A percentile compares a stretch with the other conserved stretches of the same genome.
Conservation (phyloP, 2,888 invertebrate species). For the Liodrosophila aerea region DNA sequence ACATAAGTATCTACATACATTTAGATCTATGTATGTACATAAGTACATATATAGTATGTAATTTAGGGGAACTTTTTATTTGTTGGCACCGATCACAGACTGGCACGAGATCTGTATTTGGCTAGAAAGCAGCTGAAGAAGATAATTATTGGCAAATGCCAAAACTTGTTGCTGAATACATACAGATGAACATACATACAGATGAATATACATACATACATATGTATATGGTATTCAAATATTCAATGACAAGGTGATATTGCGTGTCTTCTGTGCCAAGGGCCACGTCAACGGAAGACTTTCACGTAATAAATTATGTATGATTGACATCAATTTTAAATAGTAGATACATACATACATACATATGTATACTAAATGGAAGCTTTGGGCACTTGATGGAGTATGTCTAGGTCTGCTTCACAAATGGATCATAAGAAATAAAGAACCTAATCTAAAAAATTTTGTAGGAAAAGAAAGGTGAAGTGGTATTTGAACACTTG, state of each 20-base stretch:
- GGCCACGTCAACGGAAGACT: slow-evolving; percentile 43
- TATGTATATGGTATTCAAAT: slow-evolving; percentile 16
- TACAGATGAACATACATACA: too few relatives aligned
- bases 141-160: slow-evolving; percentile 26
- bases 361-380: neutral
- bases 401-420: too few relatives aligned
- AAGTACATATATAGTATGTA: neutral
- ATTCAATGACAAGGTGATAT: slow-evolving; percentile 41
- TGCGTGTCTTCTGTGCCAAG: slow-evolving; percentile 36
- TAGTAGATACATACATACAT: neutral
- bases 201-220: too few relatives aligned
- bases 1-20: slow-evolving; percentile 4
- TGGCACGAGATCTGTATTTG: slow-evolving; percentile 62
- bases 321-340: neutral
- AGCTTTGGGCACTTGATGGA: too few relatives aligned
- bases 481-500: too few relatives aligned
- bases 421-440: too few relatives aligned
- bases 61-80: slow-evolving; percentile 32
- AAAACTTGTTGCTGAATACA: neutral
- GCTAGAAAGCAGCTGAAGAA: slow-evolving; percentile 13
- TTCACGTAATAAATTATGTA: slow-evolving; percentile 20
- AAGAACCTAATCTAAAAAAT: too few relatives aligned
- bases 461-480: too few relatives aligned
- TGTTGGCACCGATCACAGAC: slow-evolving; percentile 45
- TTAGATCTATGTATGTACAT: neutral